Evolutionary conservation across 2,888 invertebrate genomes (phyloP), one percentile per base, ranked within the genome.

Genomic region (Conchocele bisecta): DNA sequence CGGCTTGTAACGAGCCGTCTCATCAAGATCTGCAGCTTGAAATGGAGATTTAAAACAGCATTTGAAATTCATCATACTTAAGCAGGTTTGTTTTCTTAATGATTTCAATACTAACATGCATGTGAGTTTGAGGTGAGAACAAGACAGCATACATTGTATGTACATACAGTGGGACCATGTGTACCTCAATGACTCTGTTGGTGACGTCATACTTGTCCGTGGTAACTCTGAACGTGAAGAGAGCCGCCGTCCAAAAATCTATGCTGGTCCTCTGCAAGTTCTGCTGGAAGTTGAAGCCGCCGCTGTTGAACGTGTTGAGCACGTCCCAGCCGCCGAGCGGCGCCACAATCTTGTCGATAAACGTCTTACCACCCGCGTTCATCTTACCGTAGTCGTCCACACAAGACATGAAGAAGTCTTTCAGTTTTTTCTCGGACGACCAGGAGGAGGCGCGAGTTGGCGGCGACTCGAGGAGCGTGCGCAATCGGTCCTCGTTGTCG

Each of bases 391-490:
- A 87, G 37, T 85, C 83, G 73, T 89, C 86, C 89, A 93, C 90
- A 80, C 94, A 94, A 0, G 93, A 93, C 65, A 93, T 92, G 86
- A 94, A 94, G 79, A 94, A 92, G 75, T 92, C 90, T 82, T 93
- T 93, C 78, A 94, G 83, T 86, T 94, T 94, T 92, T 93, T 92
- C 75, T 93, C 92, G 5, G 93, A 89, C 4, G 90, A 81, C 79
- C 83, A 83, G 5, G 79, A 58, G n/a, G 82, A 63, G 9, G 63
- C 73, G n/a, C 81, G 61, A 4, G 59, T 64, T 2, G 80, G 29
- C 2, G 84, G 75, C 0, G 74, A 57, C 41, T 82, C 79, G 24
- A 87, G 41, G 15, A 87, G 53, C 3, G 75, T 72, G 29, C 76
- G 65, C 6, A 87, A 65, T 50, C 78, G 83, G 29, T 83, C 84